Percentiles rank a stretch among this genome's conserved stretches.
phyloP scores from a whole-genome alignment of 2,888 invertebrate species.

The Drosophila borealis region DNA sequence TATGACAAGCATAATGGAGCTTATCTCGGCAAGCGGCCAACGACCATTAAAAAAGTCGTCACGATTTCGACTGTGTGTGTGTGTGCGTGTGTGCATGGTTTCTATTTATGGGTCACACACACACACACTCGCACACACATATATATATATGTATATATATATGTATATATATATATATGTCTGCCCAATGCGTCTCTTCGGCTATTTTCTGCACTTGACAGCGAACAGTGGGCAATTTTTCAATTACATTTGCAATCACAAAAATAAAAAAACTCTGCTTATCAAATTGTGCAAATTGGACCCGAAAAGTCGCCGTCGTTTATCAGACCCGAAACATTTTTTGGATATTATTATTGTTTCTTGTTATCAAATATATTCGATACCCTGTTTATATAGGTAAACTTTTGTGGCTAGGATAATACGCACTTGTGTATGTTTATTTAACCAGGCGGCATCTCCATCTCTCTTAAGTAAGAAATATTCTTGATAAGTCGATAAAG shows the following conservation, averaged over 20 bases:
- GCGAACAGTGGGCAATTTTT: conserved; percentile 68
- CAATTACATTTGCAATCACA: conserved; percentile 61
- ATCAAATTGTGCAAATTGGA: conserved; percentile 46
- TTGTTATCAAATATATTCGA: conserved; percentile 11
- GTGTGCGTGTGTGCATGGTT: conserved; percentile 19
- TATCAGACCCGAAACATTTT: conserved; percentile 25
- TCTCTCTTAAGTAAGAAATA: too few relatives aligned
- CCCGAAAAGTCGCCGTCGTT: conserved; percentile 40
- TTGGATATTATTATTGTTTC: conserved; percentile 20
- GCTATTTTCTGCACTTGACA: conserved; percentile 65
- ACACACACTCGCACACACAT: conserved; percentile 1
- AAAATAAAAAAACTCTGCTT: conserved; percentile 27
- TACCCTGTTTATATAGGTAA: neutral
- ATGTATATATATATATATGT: conserved; percentile 14
- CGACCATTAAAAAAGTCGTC: conserved; percentile 40
- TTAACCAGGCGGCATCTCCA: too few relatives aligned
- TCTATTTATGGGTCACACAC: conserved; percentile 45
- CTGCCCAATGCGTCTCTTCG: conserved; percentile 42
- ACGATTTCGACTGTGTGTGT: neutral
- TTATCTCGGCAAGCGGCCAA: conserved; percentile 41
- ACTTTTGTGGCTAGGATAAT: neutral
- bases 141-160: too few relatives aligned
- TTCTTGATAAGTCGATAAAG: too few relatives aligned
- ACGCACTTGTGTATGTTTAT: too few relatives aligned
- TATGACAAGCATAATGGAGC: conserved; percentile 52